Conservation (phyloP, 23 tunicate species). For the Aplidium turbinatum region DNA sequence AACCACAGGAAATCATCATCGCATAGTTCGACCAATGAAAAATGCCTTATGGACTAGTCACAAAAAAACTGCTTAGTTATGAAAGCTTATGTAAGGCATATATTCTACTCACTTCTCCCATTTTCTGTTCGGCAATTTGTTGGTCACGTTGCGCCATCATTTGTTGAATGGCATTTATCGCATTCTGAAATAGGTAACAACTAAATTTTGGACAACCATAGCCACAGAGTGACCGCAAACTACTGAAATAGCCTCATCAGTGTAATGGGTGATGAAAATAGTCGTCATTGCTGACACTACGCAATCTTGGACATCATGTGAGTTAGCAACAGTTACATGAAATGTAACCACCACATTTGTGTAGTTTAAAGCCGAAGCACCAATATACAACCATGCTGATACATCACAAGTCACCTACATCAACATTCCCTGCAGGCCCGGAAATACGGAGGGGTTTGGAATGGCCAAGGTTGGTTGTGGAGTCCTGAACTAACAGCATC, state of each 20-base stretch:
- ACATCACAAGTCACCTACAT: slow-evolving; percentile 64
- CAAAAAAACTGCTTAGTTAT: background rate
- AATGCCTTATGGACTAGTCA: background rate
- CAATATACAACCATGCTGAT: too few relatives aligned
- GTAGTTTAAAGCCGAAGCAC: too few relatives aligned
- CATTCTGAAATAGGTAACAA: slow-evolving; percentile 60
- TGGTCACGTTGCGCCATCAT: slow-evolving; percentile 92
- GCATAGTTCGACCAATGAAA: background rate
- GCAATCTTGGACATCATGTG: too few relatives aligned
- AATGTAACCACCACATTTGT: too few relatives aligned
- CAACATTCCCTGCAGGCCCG: slow-evolving; percentile 76
- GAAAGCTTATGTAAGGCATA: background rate
- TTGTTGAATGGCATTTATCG: slow-evolving; percentile 79
- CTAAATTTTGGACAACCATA: too few relatives aligned
- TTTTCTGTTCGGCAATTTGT: slow-evolving; percentile 72
- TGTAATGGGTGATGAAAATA: background rate
- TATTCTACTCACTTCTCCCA: too few relatives aligned
- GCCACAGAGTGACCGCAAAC: too few relatives aligned
- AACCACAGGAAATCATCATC: slow-evolving; percentile 53
- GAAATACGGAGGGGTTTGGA: slow-evolving; percentile 85
- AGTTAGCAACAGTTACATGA: too few relatives aligned
- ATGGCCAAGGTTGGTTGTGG: slow-evolving; percentile 85
- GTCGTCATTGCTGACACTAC: too few relatives aligned
- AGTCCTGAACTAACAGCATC: slow-evolving; percentile 87
- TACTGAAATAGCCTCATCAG: too few relatives aligned